Conservation (phyloP, 2,888 invertebrate genomes). For the Ametastegia equiseti region DNA sequence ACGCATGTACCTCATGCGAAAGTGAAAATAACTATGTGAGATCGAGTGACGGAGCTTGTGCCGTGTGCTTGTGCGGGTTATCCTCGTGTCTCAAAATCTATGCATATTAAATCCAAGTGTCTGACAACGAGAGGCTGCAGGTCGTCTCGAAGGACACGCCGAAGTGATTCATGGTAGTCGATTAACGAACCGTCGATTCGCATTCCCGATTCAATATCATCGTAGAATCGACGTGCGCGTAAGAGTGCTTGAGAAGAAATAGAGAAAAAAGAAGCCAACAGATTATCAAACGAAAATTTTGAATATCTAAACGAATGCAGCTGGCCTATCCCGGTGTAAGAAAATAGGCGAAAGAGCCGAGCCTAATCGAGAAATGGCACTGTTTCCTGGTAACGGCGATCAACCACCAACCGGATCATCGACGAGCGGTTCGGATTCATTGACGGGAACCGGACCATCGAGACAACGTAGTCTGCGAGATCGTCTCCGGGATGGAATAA, state of each 20-base stretch:
- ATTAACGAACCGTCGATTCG: too few species aligned
- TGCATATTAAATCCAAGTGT: too few species aligned
- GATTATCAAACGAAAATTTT: not conserved
- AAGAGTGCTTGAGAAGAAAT: not conserved
- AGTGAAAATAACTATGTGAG: slow-evolving; percentile 11
- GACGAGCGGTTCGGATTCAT: slow-evolving; percentile 59
- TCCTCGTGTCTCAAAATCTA: not conserved
- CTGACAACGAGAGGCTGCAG: too few species aligned
- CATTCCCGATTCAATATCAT: too few species aligned
- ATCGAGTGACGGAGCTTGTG: not conserved
- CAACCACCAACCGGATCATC: slow-evolving; percentile 34
- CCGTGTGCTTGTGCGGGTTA: not conserved
- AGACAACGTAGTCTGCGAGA: slow-evolving; percentile 88
- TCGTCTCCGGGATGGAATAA: slow-evolving; percentile 87
- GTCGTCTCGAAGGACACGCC: too few species aligned
- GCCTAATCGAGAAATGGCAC: too few species aligned
- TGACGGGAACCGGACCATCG: slow-evolving; percentile 77
- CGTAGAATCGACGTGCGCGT: too few species aligned
- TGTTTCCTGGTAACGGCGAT: slow-evolving; percentile 36
- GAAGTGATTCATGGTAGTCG: too few species aligned
- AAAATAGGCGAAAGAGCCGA: not conserved
- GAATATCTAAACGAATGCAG: not conserved
- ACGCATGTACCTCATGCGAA: not conserved
- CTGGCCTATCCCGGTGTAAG: not conserved
- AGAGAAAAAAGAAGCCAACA: not conserved